These are phyloP conservation scores for Hypanus sabinus DNA, from an alignment of 2,113 vertebrate species.

Conservation along the genomic window DNA sequence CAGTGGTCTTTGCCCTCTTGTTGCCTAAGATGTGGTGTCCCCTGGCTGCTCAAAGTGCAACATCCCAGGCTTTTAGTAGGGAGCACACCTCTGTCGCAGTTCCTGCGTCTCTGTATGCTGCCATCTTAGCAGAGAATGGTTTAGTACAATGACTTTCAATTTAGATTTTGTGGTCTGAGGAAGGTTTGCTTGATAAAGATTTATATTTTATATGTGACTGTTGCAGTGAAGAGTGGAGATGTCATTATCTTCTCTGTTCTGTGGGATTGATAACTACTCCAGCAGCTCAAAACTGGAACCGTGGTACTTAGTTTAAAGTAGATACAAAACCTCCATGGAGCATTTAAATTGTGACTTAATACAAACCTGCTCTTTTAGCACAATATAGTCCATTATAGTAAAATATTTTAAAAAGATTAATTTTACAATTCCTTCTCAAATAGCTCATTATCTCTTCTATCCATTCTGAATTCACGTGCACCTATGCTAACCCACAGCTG, in stretches of 20 bases:
- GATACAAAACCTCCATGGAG: background rate
- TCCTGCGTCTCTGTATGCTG: too few relatives aligned
- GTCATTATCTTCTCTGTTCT: background rate
- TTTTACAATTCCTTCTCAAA: background rate
- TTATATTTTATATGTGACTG: background rate
- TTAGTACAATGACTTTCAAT: background rate
- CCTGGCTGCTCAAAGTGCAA: too few relatives aligned
- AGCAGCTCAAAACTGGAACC: background rate
- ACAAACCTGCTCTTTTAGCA: background rate
- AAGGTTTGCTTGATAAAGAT: too few relatives aligned
- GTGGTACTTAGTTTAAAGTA: background rate
- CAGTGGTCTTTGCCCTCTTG: too few relatives aligned
- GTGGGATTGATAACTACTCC: background rate
- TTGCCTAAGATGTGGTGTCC: too few relatives aligned
- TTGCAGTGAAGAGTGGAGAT: background rate
- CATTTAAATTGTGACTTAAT: background rate
- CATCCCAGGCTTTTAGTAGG: too few relatives aligned
- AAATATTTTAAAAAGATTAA: background rate
- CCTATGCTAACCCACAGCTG: too few relatives aligned
- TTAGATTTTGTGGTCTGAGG: background rate
- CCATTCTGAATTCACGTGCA: too few relatives aligned
- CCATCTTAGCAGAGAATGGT: too few relatives aligned
- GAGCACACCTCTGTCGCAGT: too few relatives aligned
- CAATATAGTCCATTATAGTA: background rate
- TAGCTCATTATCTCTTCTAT: too few relatives aligned